Base-by-base conservation (phyloP, 2,888 invertebrate genomes). In the Athrips mouffetella region DNA sequence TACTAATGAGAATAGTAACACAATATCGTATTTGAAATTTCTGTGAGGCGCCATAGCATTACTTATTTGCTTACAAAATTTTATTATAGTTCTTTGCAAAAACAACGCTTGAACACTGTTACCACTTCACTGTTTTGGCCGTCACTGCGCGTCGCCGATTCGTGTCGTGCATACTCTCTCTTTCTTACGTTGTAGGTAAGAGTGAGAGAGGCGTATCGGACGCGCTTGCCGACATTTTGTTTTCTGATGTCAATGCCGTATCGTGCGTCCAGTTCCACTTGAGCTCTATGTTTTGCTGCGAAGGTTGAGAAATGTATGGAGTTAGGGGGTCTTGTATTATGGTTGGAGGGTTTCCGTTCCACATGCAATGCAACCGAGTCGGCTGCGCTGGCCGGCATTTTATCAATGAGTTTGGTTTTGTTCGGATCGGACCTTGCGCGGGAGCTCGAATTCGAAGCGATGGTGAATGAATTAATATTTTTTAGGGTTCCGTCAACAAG, bases 1-100 rank as follows among this genome's bases (percentile, higher is more conserved):
- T 1, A 88, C 72, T 1, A 59, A 59, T 11, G 71, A 58, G 45
- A 86, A 76, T 49, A 88, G 65, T 41, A 68, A 58, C 18, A 73
- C 52, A 2, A 85, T 73, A 49, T 80, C 71, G 48, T 85, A 88
- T 59, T 80, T 81, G 60, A 85, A 87, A 45, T 74, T 73, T 51
- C 71, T 78, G 6, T 10, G 11, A 6, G 16, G 16, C 69, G 79
- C 76, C 63, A 60, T 74, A n/a, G n/a, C n/a, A n/a, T n/a, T n/a
- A n/a, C n/a, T n/a, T n/a, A n/a, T n/a, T n/a, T n/a, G n/a, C n/a
- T n/a, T n/a, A n/a, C n/a, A n/a, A n/a, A 8, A 35, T 56, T 27
- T 48, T 18, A 37, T 6, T 45, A 25, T 10, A 21, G 21, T 5
- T 27, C 30, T 25, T 23, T 13, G 13, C 18, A 41, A 31, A n/a